A percentile compares a stretch with the other conserved stretches of the same genome.
phyloP scores from a whole-genome alignment of 2,113 vertebrate genomes.

The Turnix velox region DNA sequence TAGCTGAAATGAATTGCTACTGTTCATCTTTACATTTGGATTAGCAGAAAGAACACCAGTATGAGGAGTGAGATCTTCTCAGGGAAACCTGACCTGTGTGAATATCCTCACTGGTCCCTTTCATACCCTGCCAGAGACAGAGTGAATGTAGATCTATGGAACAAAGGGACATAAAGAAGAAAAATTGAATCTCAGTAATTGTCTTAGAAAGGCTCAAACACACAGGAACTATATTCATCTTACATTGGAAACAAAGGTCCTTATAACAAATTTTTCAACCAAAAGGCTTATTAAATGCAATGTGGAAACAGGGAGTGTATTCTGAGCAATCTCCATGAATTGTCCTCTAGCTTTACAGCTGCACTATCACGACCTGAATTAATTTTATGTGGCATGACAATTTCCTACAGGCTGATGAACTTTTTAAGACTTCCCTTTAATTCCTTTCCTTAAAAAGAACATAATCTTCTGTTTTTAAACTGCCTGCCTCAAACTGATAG shows the following conservation, averaged over 20 bases:
- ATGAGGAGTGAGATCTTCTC: not conserved
- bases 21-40: constrained; percentile 10
- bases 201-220: not conserved
- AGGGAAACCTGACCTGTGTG: not conserved
- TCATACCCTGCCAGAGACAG: not conserved
- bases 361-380: not conserved
- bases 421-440: not conserved
- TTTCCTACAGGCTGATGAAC: not conserved
- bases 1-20: constrained; percentile 24
- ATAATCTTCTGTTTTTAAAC: not conserved
- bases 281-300: not conserved
- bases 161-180: not conserved
- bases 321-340: not conserved
- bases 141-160: not conserved
- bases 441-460: not conserved
- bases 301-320: not conserved
- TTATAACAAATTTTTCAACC: not conserved
- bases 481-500: not conserved
- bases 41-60: not conserved
- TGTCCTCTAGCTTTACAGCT: not conserved
- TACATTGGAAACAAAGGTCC: not conserved
- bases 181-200: not conserved
- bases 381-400: not conserved
- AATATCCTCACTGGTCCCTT: not conserved
- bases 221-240: not conserved